Conservation (phyloP, 2,888 invertebrate species). For the Mycalesis mineus region DNA sequence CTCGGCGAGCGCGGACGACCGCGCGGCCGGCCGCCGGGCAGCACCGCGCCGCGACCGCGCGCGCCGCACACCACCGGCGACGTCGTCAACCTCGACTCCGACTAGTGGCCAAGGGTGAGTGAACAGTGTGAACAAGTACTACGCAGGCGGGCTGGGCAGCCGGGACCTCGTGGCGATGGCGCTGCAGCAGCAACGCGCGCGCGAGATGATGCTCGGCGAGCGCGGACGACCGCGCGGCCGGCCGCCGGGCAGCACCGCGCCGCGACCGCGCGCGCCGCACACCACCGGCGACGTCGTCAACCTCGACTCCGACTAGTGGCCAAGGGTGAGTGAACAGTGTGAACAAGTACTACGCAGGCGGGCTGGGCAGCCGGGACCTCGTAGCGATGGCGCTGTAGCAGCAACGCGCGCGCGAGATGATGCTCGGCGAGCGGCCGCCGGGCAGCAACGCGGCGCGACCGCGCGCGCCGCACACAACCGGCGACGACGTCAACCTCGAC, state of each 20-base stretch:
- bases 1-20: constrained; percentile 46
- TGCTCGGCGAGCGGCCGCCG: not conserved
- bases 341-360: too few relatives aligned
- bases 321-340: constrained; percentile 1
- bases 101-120: constrained; percentile 21
- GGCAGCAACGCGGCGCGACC: too few relatives aligned
- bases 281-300: not conserved
- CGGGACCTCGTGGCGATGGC: too few relatives aligned
- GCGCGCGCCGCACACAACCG: not conserved
- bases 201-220: constrained; percentile 48
- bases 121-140: constrained; percentile 1
- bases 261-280: not conserved
- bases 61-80: not conserved
- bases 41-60: not conserved
- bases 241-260: not conserved
- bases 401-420: too few relatives aligned
- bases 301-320: constrained; percentile 18
- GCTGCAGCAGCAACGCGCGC: too few relatives aligned
- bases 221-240: constrained; percentile 8
- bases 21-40: not conserved
- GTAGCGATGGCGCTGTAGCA: too few relatives aligned
- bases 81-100: not conserved
- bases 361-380: too few relatives aligned
- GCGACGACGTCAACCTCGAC: not conserved
- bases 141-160: too few relatives aligned